Percentiles rank a stretch among this genome's conserved stretches.
Conservation (phyloP, 2,113 vertebrate genomes). For the Recurvirostra avosetta region DNA sequence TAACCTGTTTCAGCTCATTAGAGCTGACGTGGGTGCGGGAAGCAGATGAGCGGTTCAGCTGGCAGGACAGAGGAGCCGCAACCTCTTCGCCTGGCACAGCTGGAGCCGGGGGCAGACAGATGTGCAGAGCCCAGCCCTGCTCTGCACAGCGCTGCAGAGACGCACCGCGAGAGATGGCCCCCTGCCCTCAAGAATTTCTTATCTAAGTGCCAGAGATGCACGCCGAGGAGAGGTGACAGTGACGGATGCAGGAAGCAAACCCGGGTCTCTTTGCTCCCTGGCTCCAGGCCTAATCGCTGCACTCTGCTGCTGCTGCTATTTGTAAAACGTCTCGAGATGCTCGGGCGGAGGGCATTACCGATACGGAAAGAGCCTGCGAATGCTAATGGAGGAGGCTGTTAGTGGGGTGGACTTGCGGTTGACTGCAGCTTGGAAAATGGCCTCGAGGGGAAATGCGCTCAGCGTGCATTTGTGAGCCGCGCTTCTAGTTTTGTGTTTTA, state of each 20-base stretch:
- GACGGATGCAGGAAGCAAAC: neutral
- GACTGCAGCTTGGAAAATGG: neutral
- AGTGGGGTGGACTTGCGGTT: neutral
- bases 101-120: neutral
- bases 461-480: neutral
- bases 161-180: accelerated
- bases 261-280: neutral
- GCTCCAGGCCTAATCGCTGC: neutral
- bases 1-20: neutral
- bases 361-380: neutral
- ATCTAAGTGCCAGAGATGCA: accelerated
- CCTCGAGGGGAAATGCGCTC: neutral
- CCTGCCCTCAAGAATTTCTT: neutral
- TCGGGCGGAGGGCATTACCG: neutral
- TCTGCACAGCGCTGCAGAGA: accelerated
- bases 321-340: neutral
- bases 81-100: neutral
- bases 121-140: neutral
- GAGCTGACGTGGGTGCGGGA: neutral
- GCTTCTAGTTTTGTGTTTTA: neutral
- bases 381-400: slow-evolving; percentile 13
- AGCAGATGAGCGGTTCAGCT: neutral
- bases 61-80: neutral
- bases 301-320: neutral
- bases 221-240: neutral